These are phyloP conservation scores for Heteromurus nitidus DNA, from an alignment of 2,888 invertebrate species.

Conservation along the genomic window DNA sequence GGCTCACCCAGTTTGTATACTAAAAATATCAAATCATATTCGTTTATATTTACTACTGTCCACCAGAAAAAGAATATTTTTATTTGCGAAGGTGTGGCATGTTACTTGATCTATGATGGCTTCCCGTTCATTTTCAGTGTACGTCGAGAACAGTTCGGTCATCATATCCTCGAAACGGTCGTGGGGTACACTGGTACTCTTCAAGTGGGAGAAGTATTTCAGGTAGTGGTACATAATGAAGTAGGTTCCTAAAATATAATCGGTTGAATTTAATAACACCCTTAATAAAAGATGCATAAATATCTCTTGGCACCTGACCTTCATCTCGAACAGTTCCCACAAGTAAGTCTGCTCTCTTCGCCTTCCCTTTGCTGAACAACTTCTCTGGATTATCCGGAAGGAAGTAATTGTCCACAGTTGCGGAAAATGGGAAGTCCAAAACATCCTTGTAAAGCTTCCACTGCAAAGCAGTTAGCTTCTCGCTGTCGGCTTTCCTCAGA, in stretches of 20 bases:
- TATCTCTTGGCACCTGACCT: constrained; percentile 39
- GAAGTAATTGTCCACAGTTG: constrained; percentile 62
- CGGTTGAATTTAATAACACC: no score
- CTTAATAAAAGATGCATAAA: no score
- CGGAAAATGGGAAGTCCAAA: constrained; percentile 51
- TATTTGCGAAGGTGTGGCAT: background rate
- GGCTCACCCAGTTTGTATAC: constrained; percentile 70
- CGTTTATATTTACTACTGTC: background rate
- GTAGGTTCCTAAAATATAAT: constrained; percentile 47
- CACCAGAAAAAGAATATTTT: background rate
- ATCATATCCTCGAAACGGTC: constrained; percentile 76
- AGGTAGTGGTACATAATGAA: constrained; percentile 64
- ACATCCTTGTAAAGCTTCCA: constrained; percentile 52
- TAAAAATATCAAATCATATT: constrained; percentile 25
- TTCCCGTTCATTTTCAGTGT: constrained; percentile 45
- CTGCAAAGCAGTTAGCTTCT: constrained; percentile 28
- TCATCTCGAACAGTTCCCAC: constrained; percentile 65
- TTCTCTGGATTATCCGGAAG: constrained; percentile 55
- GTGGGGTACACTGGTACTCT: constrained; percentile 77
- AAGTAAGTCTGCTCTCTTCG: constrained; percentile 64
- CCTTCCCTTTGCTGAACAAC: constrained; percentile 47
- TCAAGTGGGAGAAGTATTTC: constrained; percentile 74
- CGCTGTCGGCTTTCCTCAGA: constrained; percentile 46
- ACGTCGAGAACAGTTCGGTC: constrained; percentile 56
- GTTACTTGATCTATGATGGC: constrained; percentile 62